Evolutionary conservation across 1,140 invertebrate species (phyloP).

Genomic region (Caenorhabditis brenneri): DNA sequence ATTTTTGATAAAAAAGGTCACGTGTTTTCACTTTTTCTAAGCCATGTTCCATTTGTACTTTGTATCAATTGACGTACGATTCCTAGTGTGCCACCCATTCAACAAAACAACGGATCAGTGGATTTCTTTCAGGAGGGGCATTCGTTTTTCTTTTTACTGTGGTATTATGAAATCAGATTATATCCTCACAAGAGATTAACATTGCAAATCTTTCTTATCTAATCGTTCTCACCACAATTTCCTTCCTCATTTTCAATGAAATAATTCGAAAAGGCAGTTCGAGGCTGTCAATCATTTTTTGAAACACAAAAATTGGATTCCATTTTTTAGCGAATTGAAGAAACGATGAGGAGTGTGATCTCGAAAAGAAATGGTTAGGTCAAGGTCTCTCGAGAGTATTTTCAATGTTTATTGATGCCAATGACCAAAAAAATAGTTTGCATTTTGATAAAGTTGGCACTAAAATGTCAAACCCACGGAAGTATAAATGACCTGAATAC

Average conservation of each 20-base stretch:
- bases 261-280: neutral
- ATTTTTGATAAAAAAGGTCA: slow-evolving; percentile 1
- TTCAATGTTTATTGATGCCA: neutral
- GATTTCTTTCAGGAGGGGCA: too few species aligned
- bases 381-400: neutral
- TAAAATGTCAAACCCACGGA: too few species aligned
- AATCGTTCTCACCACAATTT: too few species aligned
- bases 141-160: too few species aligned
- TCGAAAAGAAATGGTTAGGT: neutral
- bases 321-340: neutral
- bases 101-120: neutral
- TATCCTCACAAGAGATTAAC: neutral
- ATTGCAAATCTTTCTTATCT: too few species aligned
- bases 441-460: too few species aligned
- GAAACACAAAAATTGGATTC: neutral
- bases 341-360: neutral
- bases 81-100: neutral
- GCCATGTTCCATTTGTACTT: neutral
- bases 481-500: too few species aligned
- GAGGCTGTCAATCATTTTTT: slow-evolving; percentile 1
- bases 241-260: too few species aligned
- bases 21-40: slow-evolving; percentile 17
- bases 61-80: neutral
- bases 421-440: too few species aligned
- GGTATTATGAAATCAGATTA: neutral